phyloP scores from a whole-genome alignment of 2,888 invertebrate species.

The Tenthredo mesomela region DNA sequence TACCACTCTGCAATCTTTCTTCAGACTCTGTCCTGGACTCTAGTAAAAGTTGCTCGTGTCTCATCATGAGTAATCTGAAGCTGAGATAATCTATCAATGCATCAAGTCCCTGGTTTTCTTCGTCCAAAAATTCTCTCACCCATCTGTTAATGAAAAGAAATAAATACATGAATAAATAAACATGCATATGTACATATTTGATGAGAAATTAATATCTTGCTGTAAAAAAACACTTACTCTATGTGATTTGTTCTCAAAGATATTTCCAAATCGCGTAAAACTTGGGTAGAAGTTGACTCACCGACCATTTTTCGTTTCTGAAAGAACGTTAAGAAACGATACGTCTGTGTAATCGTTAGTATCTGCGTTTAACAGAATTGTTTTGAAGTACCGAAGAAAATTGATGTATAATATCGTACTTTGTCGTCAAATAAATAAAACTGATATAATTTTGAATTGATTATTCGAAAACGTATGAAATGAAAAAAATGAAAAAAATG shows the following conservation, averaged over 20 bases:
- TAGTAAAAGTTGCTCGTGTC: constrained; percentile 91
- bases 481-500: constrained; percentile 7
- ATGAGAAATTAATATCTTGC: background rate
- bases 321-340: constrained; percentile 80
- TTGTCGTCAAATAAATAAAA: constrained; percentile 40
- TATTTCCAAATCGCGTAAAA: constrained; percentile 98
- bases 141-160: constrained; percentile 83
- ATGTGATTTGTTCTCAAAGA: constrained; percentile 99
- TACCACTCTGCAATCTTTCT: constrained; percentile 83
- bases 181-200: background rate
- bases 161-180: background rate
- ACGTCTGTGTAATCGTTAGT: constrained; percentile 75
- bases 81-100: constrained; percentile 98
- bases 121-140: constrained; percentile 98
- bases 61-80: constrained; percentile 96
- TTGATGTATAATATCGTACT: constrained; percentile 38
- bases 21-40: constrained; percentile 88
- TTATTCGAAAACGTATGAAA: constrained; percentile 31
- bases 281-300: constrained; percentile 98
- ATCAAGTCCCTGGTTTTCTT: constrained; percentile 97
- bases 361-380: constrained; percentile 61
- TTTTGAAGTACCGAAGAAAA: background rate
- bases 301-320: constrained; percentile 99
- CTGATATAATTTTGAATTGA: background rate
- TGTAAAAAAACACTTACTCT: constrained; percentile 85